Evolutionary conservation across 2,113 vertebrate genomes (phyloP).

Genomic region (Poeciliopsis turrubarensis): DNA sequence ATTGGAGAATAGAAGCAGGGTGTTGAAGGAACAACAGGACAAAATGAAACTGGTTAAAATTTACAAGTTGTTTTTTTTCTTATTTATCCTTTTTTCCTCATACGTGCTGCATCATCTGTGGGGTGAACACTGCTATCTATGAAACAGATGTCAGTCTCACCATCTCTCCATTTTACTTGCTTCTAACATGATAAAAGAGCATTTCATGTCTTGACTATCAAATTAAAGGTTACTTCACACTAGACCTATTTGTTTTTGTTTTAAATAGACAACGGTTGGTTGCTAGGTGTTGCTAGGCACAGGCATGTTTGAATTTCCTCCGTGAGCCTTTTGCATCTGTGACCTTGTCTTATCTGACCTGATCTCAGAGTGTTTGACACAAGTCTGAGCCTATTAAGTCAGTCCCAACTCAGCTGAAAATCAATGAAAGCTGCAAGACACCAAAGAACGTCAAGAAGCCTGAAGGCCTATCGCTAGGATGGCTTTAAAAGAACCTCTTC

Average conservation of each 20-base stretch:
- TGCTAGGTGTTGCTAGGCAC: too few species aligned
- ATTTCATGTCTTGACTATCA: not conserved
- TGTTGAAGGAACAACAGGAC: not conserved
- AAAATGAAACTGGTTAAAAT: not conserved
- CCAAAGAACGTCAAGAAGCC: not conserved
- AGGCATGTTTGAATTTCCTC: not conserved
- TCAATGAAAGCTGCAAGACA: not conserved
- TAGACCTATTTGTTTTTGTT: not conserved
- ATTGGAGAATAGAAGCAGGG: slow-evolving; percentile 7
- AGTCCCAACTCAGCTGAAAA: not conserved
- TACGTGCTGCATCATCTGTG: too few species aligned
- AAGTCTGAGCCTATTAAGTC: not conserved
- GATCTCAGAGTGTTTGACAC: not conserved
- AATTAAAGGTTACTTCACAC: not conserved
- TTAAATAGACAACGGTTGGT: not conserved
- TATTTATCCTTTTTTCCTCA: too few species aligned
- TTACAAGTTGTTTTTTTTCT: not conserved
- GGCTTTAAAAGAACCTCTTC: not conserved
- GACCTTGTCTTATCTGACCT: too few species aligned
- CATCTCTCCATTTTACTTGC: too few species aligned
- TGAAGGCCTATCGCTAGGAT: not conserved
- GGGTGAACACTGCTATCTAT: too few species aligned
- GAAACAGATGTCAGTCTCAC: too few species aligned
- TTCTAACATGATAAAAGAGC: too few species aligned
- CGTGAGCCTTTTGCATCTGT: too few species aligned